phyloP scores from a whole-genome alignment of 2,113 vertebrate genomes.

The Ramphastos sulfuratus region DNA sequence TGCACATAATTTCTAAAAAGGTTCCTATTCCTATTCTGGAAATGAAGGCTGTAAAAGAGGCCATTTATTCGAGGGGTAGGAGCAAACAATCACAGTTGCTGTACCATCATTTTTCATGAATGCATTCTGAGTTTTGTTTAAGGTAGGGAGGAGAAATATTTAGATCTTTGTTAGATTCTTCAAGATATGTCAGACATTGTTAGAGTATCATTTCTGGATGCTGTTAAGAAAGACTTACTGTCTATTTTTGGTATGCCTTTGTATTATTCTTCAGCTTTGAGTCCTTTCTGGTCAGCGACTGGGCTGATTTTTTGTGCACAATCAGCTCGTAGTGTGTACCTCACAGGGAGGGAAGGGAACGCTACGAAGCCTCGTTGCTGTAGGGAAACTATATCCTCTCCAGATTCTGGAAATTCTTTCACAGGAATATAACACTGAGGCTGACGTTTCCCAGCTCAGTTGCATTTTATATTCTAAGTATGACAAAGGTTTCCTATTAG shows the following conservation, averaged over 20 bases:
- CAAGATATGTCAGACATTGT: not conserved
- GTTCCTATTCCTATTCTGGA: not conserved
- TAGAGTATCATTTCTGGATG: not conserved
- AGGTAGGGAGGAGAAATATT: not conserved
- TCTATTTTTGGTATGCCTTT: not conserved
- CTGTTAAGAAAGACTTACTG: not conserved
- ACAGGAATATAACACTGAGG: fast-evolving
- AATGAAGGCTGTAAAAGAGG: not conserved
- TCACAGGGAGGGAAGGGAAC: not conserved
- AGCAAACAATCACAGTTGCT: not conserved
- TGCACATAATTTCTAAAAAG: not conserved
- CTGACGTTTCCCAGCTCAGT: not conserved
- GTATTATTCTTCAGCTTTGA: not conserved
- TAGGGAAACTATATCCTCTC: not conserved
- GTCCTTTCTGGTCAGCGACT: not conserved
- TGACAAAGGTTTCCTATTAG: not conserved
- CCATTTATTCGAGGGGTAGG: not conserved
- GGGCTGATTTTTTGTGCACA: not conserved
- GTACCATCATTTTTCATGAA: not conserved
- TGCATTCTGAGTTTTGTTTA: not conserved
- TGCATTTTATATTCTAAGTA: not conserved
- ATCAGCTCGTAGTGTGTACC: not conserved
- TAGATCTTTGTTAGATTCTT: not conserved
- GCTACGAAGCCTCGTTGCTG: not conserved
- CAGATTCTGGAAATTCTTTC: not conserved